Percentiles rank a stretch among this genome's conserved stretches.
Conservation (phyloP, 2,797 vertebrate species). For the Carcharodon carcharias region DNA sequence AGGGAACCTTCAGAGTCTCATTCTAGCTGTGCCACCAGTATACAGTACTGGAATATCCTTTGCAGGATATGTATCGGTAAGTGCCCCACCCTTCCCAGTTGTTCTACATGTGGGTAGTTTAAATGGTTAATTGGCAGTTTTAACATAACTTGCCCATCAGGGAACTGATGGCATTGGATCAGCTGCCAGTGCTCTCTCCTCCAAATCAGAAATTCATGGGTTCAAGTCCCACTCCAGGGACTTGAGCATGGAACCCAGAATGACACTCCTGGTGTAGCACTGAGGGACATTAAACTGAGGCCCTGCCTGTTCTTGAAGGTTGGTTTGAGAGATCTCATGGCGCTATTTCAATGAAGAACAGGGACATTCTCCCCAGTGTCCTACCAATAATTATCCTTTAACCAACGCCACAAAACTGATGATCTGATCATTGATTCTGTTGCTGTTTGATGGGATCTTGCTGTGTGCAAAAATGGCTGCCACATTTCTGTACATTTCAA, state of each 20-base stretch:
- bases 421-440: not conserved
- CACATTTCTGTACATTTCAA: not conserved
- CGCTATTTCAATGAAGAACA: not conserved
- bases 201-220: not conserved
- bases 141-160: too few species aligned
- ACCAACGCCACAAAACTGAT: not conserved
- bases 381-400: not conserved
- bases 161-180: not conserved
- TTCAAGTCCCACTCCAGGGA: not conserved
- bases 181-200: not conserved
- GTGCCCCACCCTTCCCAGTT: too few species aligned
- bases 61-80: too few species aligned
- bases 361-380: not conserved
- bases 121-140: not conserved
- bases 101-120: too few species aligned
- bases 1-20: too few species aligned
- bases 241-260: not conserved
- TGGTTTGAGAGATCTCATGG: not conserved
- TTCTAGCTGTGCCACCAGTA: too few species aligned
- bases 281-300: not conserved
- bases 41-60: too few species aligned
- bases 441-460: not conserved
- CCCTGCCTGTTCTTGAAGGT: not conserved
- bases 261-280: not conserved
- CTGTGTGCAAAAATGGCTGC: not conserved